Evolutionary conservation across 2,797 vertebrate species (phyloP), one percentile per base, ranked within the genome.

Genomic region (Micromesistius poutassou): DNA sequence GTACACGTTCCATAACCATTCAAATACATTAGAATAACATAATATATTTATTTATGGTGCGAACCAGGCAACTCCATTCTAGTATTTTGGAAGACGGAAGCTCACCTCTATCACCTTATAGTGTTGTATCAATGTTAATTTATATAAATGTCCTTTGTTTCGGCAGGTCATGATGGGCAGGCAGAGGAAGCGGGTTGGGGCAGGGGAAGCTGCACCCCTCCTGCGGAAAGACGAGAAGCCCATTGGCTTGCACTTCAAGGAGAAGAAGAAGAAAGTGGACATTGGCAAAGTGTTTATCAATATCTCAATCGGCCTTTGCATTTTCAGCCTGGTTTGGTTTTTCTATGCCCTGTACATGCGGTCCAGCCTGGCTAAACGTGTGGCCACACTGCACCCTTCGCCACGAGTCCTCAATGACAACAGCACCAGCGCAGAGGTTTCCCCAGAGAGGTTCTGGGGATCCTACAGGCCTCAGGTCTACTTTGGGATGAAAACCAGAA

Each of bases 401-500:
- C 88, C 93, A 1, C 87, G 80, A 0, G 91, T 94, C 36, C 89
- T 96, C 1, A 87, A 94, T 13, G 80, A 90, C 10, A 94, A 95
- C 62, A 94, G 94, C 85, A 95, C 92, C 77, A 92, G 88, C 30
- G 88, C 95, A 0, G 83, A 86, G 2, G 94, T 94, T 30, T 91
- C 96, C 1, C 94, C 96, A 0, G 87, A 87, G 5, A 93, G 93
- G 77, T 98, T 97, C 84, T 98, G 97, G 97, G 97, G 97, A 74
- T 95, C 97, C 4, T 98, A 98, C 88, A 94, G 97, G 14, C 97
- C 97, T 1, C 96, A 98, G 79, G 95, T 98, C 12, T 98, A 98
- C 86, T 96, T 99, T 66, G 97, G 97, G 73, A 98, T 99, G 97
- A 98, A 98, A 93, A 96, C 96, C 1, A 95, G 97, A 82, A 98